Conservation (phyloP, 1,140 invertebrate species). For the Branchinecta lynchi region DNA sequence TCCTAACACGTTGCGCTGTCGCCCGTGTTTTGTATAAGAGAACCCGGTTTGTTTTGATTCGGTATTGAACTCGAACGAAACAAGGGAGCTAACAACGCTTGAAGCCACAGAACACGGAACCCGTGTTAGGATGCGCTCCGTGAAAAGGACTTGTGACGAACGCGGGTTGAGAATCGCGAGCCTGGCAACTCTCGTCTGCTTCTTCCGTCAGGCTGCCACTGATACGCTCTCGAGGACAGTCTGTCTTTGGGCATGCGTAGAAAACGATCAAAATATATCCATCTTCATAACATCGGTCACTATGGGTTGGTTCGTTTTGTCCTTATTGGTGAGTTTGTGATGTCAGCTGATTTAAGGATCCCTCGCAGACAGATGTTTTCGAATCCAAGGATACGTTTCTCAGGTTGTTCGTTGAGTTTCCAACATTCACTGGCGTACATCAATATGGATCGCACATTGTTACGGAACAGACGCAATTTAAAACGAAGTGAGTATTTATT, state of each 20-base stretch:
- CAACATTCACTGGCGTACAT: background rate
- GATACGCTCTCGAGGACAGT: background rate
- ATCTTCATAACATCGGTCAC: background rate
- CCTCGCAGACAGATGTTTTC: background rate
- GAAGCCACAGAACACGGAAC: too few relatives aligned
- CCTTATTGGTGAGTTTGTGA: background rate
- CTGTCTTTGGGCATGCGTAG: background rate
- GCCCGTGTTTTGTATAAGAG: too few relatives aligned
- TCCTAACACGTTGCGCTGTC: too few relatives aligned
- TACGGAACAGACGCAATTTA: background rate
- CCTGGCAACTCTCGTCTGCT: background rate
- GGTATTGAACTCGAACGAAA: too few relatives aligned
- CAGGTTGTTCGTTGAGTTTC: background rate
- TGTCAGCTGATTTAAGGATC: too few relatives aligned
- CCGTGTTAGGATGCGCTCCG: too few relatives aligned
- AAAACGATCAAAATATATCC: background rate
- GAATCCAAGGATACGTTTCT: background rate
- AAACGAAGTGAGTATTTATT: slow-evolving; percentile 1
- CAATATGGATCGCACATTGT: background rate
- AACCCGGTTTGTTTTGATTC: too few relatives aligned
- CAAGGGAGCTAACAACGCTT: too few relatives aligned
- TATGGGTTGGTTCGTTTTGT: background rate
- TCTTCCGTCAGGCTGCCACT: background rate
- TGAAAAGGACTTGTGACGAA: too few relatives aligned
- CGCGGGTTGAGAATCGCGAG: too few relatives aligned